Conservation (phyloP, 1,140 invertebrate species). For the Acromyrmex heyeri region DNA sequence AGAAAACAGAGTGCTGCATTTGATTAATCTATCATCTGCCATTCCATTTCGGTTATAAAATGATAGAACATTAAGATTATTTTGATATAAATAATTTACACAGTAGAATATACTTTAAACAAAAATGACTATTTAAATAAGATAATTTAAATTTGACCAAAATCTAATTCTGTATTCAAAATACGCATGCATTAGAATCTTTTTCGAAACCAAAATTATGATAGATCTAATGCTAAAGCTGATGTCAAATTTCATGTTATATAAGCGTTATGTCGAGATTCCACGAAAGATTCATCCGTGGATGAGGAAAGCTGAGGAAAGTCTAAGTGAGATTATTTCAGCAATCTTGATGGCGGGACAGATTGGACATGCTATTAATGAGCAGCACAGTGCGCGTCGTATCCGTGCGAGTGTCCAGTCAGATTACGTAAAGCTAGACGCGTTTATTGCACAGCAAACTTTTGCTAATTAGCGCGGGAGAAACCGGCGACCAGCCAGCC, state of each 20-base stretch:
- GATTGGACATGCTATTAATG: constrained; percentile 72
- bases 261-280: not conserved
- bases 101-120: not conserved
- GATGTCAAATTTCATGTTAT: not conserved
- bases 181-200: not conserved
- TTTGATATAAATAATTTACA: not conserved
- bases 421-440: constrained; percentile 81
- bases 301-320: constrained; percentile 49
- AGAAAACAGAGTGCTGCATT: not conserved
- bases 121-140: not conserved
- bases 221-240: not conserved
- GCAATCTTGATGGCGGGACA: constrained; percentile 15
- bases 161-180: not conserved
- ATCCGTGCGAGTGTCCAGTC: constrained; percentile 76
- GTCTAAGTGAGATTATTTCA: constrained; percentile 48
- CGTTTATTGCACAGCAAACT: constrained; percentile 85
- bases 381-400: constrained; percentile 59
- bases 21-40: not conserved
- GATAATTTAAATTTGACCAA: not conserved
- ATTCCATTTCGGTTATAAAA: not conserved
- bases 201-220: not conserved
- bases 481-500: constrained; percentile 84
- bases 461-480: constrained; percentile 86
- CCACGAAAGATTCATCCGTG: not conserved
- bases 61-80: not conserved